Evolutionary conservation across 2,888 invertebrate species (phyloP).

Genomic region (Himalopsyche japonica): DNA sequence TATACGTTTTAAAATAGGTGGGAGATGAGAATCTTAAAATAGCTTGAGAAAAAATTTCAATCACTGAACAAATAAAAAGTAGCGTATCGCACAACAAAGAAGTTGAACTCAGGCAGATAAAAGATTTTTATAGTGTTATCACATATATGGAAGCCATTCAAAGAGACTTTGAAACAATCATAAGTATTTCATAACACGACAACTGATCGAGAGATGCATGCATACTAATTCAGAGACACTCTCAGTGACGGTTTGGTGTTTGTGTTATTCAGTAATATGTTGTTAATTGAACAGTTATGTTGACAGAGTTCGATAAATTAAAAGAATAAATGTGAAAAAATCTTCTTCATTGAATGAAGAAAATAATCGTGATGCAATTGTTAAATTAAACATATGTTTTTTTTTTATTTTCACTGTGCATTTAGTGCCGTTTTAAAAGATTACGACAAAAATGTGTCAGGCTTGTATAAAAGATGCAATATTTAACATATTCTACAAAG

Average conservation of each 20-base stretch:
- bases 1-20: not conserved
- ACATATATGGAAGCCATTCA: not conserved
- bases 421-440: too few relatives aligned
- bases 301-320: not conserved
- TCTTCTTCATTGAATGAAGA: not conserved
- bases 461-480: too few relatives aligned
- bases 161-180: not conserved
- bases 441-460: too few relatives aligned
- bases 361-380: not conserved
- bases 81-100: not conserved
- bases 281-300: not conserved
- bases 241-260: not conserved
- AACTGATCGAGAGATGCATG: not conserved
- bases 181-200: too few relatives aligned
- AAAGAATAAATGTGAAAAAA: not conserved
- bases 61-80: not conserved
- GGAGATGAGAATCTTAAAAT: not conserved
- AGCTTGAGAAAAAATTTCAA: not conserved
- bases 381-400: too few relatives aligned
- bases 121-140: not conserved
- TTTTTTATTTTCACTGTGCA: too few relatives aligned
- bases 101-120: not conserved
- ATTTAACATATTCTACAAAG: too few relatives aligned
- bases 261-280: not conserved
- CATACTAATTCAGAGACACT: not conserved